Base-by-base conservation (phyloP, 2,113 vertebrate species). In the Ramphastos sulfuratus region DNA sequence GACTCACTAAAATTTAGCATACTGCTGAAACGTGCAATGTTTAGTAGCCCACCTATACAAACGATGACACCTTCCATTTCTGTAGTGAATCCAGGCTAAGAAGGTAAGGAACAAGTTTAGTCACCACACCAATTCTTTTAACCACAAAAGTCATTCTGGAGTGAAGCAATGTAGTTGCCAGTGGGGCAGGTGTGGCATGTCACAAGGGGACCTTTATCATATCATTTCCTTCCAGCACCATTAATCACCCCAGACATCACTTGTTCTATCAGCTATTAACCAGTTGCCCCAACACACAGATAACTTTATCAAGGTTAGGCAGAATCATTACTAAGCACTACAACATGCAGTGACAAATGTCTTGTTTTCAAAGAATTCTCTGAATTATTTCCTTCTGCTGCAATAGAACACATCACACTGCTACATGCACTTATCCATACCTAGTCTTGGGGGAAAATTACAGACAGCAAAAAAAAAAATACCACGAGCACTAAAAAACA, bases 261-360 rank as follows among this genome's bases (percentile, higher is more conserved):
- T 85, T 69, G 46, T 65, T 92, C 89, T 89, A 92, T 94, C 92
- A 93, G 83, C 85, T 86, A 94, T 93, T 95, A 95, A 93, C 90
- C 90, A 92, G 67, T 63, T 71, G 87, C 82, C 42, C 58, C 89
- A 82, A 73, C 21, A 56, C 0, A 0, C 56, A 92, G 94, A 95
- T 96, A 96, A 89, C 59, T 79, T 95, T 95, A 95, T 93, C 87
- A 63, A 85, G 54, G 87, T 82, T 74, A 86, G 52, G 70, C 72
- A 91, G 64, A 93, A 77, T 60, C 74, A 87, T 88, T 93, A 84
- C 85, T 67, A 92, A 95, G 85, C 75, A 56, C 48, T 71, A 67
- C n/a, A 69, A 65, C 80, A 75, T 8, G 15, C 50, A 74, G 55
- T 13, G 35, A 30, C 33, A 61, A 85, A 72, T 50, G 37, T 59